phyloP scores from a whole-genome alignment of 2,888 invertebrate species.

The Allacma fusca region DNA sequence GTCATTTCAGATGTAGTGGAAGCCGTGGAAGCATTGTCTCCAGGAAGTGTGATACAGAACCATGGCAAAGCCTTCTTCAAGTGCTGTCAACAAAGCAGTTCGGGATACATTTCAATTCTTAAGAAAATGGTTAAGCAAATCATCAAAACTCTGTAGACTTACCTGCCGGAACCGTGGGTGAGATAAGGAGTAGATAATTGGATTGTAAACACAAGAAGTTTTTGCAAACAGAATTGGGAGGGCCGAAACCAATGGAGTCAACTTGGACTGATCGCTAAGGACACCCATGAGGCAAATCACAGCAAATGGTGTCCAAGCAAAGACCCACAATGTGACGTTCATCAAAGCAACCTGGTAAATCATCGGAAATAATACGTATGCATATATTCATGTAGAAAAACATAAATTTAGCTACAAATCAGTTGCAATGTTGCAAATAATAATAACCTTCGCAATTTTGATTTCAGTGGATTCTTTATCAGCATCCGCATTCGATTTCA shows the following conservation, averaged over 20 bases:
- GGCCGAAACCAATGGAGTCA: constrained; percentile 82
- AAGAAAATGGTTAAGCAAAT: not conserved
- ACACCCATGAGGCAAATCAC: constrained; percentile 80
- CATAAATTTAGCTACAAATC: no score
- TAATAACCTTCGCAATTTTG: constrained; percentile 84
- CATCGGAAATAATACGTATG: no score
- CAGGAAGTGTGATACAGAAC: constrained; percentile 68
- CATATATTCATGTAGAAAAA: no score
- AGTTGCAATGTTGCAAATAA: no score
- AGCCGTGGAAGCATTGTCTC: constrained; percentile 50
- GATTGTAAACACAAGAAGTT: constrained; percentile 89
- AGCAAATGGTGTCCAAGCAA: constrained; percentile 91
- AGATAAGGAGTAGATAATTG: constrained; percentile 89
- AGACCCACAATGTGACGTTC: constrained; percentile 88
- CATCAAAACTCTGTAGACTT: not conserved
- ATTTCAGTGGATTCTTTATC: constrained; percentile 83
- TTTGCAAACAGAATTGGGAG: constrained; percentile 93
- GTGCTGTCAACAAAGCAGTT: constrained; percentile 41
- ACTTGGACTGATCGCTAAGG: constrained; percentile 76
- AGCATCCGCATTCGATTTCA: constrained; percentile 77
- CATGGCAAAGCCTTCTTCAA: constrained; percentile 82
- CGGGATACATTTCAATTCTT: not conserved
- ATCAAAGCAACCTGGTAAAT: constrained; percentile 79
- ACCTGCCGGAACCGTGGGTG: constrained; percentile 77
- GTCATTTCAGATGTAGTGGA: constrained; percentile 44